Evolutionary conservation across 2,888 invertebrate species (phyloP).

Genomic region (Baronia brevicornis): DNA sequence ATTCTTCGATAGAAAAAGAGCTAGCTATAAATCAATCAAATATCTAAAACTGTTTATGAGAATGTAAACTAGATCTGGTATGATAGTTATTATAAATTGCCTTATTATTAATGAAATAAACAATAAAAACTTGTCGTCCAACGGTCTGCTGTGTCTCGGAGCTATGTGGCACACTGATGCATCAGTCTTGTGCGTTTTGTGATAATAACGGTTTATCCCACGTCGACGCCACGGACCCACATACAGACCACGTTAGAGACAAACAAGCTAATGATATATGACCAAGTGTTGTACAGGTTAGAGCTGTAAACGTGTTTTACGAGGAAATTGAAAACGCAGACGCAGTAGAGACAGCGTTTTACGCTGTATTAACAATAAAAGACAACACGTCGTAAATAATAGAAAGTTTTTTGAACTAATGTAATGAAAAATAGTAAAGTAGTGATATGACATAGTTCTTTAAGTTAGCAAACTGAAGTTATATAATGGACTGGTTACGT

Average conservation of each 20-base stretch:
- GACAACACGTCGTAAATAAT: no score
- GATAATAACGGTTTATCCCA: constrained; percentile 66
- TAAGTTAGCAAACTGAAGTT: no score
- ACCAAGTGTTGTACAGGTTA: constrained; percentile 28
- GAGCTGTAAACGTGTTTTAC: constrained; percentile 28
- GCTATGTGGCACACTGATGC: constrained; percentile 56
- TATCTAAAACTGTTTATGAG: no score
- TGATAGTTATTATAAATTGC: constrained; percentile 5
- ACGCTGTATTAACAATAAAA: constrained; percentile 14
- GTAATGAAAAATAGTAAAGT: no score
- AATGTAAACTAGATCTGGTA: constrained; percentile 1
- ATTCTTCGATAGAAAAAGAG: no score
- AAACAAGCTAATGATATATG: constrained; percentile 59
- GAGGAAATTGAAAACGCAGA: constrained; percentile 34
- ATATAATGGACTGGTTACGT: no score
- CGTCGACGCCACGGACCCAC: constrained; percentile 45
- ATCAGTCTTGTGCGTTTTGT: constrained; percentile 54
- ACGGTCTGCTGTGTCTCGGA: constrained; percentile 16
- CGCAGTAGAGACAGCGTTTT: constrained; percentile 30
- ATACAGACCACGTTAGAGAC: constrained; percentile 38
- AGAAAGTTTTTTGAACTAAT: no score
- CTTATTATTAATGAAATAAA: constrained; percentile 8
- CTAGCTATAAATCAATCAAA: no score
- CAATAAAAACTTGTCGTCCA: constrained; percentile 14
- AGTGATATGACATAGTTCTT: no score